phyloP scores from a whole-genome alignment of 1,140 invertebrate genomes.

The Panagrolaimus sp. region DNA sequence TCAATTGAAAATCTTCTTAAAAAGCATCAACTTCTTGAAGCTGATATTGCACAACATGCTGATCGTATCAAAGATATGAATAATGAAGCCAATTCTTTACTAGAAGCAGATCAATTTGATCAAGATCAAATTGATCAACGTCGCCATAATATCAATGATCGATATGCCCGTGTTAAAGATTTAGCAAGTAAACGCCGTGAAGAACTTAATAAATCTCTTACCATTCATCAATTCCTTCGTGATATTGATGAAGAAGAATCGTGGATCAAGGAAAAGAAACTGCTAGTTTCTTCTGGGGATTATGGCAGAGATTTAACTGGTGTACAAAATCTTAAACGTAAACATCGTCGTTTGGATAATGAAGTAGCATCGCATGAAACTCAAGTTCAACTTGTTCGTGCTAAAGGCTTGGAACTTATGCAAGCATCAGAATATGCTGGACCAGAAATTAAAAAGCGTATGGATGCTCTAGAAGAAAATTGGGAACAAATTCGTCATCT shows the following conservation, averaged over 20 bases:
- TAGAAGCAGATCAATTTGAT: slow-evolving; percentile 89
- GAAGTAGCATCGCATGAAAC: slow-evolving; percentile 92
- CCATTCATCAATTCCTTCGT: slow-evolving; percentile 95
- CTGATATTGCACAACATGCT: slow-evolving; percentile 82
- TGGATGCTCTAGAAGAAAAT: slow-evolving; percentile 59
- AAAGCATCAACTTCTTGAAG: slow-evolving; percentile 88
- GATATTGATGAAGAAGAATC: slow-evolving; percentile 99
- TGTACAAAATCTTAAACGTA: slow-evolving; percentile 95
- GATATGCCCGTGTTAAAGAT: slow-evolving; percentile 68
- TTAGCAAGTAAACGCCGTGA: slow-evolving; percentile 73
- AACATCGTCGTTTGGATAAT: slow-evolving; percentile 91
- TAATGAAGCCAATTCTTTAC: slow-evolving; percentile 81
- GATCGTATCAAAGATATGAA: slow-evolving; percentile 88
- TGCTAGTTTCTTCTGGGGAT: slow-evolving; percentile 91
- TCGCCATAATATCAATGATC: slow-evolving; percentile 80
- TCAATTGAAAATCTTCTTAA: slow-evolving; percentile 94
- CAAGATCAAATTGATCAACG: slow-evolving; percentile 84
- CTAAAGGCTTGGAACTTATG: slow-evolving; percentile 91
- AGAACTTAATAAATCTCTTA: slow-evolving; percentile 86
- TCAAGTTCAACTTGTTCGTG: slow-evolving; percentile 89
- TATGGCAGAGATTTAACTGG: slow-evolving; percentile 88
- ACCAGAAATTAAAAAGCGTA: slow-evolving; percentile 78
- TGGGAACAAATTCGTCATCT: slow-evolving; percentile 60
- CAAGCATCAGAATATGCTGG: slow-evolving; percentile 86
- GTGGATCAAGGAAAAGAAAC: slow-evolving; percentile 99